Percentiles rank a stretch among this genome's conserved stretches.
Conservation (phyloP, 2,797 vertebrate species). For the Alectoris magna region DNA sequence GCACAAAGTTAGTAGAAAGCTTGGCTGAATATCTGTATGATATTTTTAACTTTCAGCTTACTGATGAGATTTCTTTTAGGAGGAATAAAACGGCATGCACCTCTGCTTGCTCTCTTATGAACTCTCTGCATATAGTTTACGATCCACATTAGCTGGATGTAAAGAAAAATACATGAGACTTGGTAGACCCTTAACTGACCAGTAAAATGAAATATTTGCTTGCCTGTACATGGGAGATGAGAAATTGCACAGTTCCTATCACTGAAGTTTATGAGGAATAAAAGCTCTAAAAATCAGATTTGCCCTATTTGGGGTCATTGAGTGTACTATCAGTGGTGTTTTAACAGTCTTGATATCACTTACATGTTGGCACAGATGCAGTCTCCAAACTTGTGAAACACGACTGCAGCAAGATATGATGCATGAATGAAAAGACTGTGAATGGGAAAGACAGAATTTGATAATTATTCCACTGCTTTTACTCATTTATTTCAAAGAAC, state of each 20-base stretch:
- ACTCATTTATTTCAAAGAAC: neutral
- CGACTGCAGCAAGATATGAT: neutral
- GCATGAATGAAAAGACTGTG: neutral
- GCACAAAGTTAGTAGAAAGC: neutral
- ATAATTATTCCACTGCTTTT: neutral
- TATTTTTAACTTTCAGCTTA: neutral
- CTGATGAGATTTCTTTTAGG: neutral
- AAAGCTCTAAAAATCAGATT: neutral
- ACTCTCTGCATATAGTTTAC: neutral
- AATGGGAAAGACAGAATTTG: neutral
- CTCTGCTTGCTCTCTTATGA: neutral
- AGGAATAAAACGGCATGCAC: neutral
- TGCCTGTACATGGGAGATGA: neutral
- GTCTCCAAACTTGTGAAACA: neutral
- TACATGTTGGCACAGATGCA: neutral
- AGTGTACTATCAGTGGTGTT: neutral
- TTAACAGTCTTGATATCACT: neutral
- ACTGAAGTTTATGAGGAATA: neutral
- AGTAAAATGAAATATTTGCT: neutral
- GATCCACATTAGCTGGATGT: neutral
- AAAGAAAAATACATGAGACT: neutral
- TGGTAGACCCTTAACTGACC: neutral
- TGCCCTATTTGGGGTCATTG: neutral
- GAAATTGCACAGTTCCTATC: neutral
- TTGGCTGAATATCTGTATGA: neutral